These are phyloP conservation scores for Loripinus fragilis DNA, from an alignment of 2,888 invertebrate species.

Conservation along the genomic window DNA sequence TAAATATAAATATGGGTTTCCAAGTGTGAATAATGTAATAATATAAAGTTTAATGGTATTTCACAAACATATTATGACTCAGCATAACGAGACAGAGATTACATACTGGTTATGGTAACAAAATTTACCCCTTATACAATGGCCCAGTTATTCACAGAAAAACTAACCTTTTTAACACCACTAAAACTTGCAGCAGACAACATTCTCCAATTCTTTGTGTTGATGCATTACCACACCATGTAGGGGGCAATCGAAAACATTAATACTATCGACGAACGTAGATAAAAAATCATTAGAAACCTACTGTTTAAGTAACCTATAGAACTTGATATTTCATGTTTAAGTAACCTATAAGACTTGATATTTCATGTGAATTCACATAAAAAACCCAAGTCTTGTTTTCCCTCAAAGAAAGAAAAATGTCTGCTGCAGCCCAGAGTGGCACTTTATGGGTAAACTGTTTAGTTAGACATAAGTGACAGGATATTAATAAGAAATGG, in stretches of 20 bases:
- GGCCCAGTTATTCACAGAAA: too few relatives aligned
- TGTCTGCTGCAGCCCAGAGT: background rate
- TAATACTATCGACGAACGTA: too few relatives aligned
- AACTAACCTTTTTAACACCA: background rate
- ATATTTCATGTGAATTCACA: background rate
- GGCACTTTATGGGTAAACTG: background rate
- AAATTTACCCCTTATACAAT: too few relatives aligned
- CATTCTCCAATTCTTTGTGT: too few relatives aligned
- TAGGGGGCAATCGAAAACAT: too few relatives aligned
- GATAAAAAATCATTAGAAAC: too few relatives aligned
- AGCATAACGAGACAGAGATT: background rate
- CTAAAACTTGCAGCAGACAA: background rate
- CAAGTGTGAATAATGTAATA: conserved; percentile 3
- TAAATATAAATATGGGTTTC: conserved; percentile 11
- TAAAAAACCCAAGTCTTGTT: background rate
- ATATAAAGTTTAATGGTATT: conserved; percentile 4
- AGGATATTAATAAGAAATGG: too few relatives aligned
- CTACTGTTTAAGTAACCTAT: too few relatives aligned
- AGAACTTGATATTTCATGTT: too few relatives aligned
- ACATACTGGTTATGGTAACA: background rate
- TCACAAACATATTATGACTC: conserved; percentile 13
- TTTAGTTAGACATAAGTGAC: too few relatives aligned
- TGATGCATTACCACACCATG: too few relatives aligned
- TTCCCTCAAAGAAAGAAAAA: background rate
- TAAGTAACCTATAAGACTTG: background rate